Conservation (phyloP, 2,797 vertebrate species). For the Poeciliopsis presidionis region DNA sequence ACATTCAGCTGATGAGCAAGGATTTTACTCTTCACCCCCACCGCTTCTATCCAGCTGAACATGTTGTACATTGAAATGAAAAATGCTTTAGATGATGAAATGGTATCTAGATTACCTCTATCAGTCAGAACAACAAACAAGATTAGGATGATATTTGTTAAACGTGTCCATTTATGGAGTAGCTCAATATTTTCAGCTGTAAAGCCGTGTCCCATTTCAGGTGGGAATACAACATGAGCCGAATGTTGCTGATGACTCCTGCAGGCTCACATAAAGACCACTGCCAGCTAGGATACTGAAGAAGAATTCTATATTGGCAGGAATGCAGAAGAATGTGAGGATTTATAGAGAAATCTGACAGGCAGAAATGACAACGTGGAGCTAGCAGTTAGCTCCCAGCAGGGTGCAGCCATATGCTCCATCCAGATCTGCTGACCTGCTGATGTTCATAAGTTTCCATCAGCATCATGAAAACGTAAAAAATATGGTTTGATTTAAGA, state of each 20-base stretch:
- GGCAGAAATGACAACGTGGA: neutral
- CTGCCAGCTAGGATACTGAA: neutral
- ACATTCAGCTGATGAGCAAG: neutral
- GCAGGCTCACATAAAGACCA: neutral
- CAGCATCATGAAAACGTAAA: neutral
- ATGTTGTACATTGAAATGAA: neutral
- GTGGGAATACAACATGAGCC: neutral
- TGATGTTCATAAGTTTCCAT: neutral
- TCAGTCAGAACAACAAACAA: neutral
- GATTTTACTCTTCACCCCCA: neutral
- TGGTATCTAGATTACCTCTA: neutral
- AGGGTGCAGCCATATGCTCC: neutral
- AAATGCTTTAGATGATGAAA: neutral
- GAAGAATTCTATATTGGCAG: neutral
- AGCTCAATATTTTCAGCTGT: neutral
- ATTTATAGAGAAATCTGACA: neutral
- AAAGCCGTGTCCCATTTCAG: neutral
- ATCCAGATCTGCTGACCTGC: neutral
- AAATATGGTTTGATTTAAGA: neutral
- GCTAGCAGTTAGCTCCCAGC: neutral
- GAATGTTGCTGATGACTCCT: neutral
- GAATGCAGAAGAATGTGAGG: neutral
- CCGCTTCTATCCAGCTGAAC: neutral
- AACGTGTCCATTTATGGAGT: neutral
- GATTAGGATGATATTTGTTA: neutral